Conservation (phyloP, 2,797 vertebrate species). For the Glossophaga mutica region DNA sequence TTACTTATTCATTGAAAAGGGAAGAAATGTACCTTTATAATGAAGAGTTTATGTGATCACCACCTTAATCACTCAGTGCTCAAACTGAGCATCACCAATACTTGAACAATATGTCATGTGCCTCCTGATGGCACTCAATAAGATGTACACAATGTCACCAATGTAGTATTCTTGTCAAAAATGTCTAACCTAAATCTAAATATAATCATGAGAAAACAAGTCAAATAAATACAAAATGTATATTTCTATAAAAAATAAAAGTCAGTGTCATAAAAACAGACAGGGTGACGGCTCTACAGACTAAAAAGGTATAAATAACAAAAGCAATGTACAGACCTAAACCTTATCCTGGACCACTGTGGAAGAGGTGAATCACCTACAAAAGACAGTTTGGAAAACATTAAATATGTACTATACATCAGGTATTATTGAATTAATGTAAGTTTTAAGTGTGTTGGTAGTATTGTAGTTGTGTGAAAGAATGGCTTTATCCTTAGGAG, state of each 20-base stretch:
- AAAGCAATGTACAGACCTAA: not conserved
- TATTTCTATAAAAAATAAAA: conserved; percentile 15
- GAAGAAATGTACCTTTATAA: not conserved
- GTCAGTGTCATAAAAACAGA: not conserved
- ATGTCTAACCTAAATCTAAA: not conserved
- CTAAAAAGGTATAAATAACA: not conserved
- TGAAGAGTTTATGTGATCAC: not conserved
- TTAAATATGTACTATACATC: not conserved
- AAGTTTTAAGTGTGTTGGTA: not conserved
- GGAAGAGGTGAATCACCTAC: not conserved
- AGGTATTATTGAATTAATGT: not conserved
- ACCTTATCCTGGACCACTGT: not conserved
- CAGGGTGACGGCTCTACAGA: not conserved
- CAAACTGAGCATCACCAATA: not conserved
- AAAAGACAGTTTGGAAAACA: not conserved
- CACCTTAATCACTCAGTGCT: not conserved
- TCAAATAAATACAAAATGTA: not conserved
- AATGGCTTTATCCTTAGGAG: not conserved
- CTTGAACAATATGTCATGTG: not conserved
- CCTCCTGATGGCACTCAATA: not conserved
- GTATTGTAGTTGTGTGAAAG: not conserved
- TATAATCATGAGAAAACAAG: not conserved
- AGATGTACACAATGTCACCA: not conserved
- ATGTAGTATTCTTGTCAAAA: no score
- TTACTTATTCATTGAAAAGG: not conserved